Base-by-base conservation (phyloP, 1,140 invertebrate genomes). In the Hermatobates lingyangjiaoensis region DNA sequence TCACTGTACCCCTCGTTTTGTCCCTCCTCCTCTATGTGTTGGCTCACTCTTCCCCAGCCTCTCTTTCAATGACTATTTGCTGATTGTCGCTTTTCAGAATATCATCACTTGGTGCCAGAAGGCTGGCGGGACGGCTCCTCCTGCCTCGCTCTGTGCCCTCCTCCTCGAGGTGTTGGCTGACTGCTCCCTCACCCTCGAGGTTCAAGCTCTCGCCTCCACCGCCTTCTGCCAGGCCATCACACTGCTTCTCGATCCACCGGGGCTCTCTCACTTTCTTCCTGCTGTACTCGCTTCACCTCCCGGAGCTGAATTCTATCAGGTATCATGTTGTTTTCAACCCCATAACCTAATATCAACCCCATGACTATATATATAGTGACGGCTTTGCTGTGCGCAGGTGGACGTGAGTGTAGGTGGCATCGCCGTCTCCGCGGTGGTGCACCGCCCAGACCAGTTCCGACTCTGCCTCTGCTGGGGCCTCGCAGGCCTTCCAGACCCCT, bases 191-290 rank as follows among this genome's bases (percentile, higher is more conserved):
- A 27, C 48, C 12, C 25, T 48, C 12, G 44, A 50, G 26, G 48
- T 21, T 21, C 42, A 46, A 30, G 26, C 26, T 1, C 1, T 46
- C 5, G 45, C 27, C n/a, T 34, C 45, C 3, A 46, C 34, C 23
- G 45, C 42, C 21, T 52, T 52, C 27, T 45, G 38, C 15, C 49
- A 38, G 15, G n/a, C 28, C 15, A 38, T 51, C 15, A 27, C 38
- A 21, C 39, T 51, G 23, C 45, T 52, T 7, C 42, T n/a, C n/a
- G n/a, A n/a, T n/a, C n/a, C n/a, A n/a, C n/a, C n/a, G n/a, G n/a
- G n/a, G 46, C 25, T 54, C 49, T 3, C 51, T 51, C 21, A 47
- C 42, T 12, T 54, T 54, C 45, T 23, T 54, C 2, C 44, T 30
- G 3, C 25, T 50, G 3, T 27, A 18, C n/a, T 24, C 20, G 20